Evolutionary conservation across 1,140 invertebrate genomes (phyloP).

Genomic region (Colletes gigas): DNA sequence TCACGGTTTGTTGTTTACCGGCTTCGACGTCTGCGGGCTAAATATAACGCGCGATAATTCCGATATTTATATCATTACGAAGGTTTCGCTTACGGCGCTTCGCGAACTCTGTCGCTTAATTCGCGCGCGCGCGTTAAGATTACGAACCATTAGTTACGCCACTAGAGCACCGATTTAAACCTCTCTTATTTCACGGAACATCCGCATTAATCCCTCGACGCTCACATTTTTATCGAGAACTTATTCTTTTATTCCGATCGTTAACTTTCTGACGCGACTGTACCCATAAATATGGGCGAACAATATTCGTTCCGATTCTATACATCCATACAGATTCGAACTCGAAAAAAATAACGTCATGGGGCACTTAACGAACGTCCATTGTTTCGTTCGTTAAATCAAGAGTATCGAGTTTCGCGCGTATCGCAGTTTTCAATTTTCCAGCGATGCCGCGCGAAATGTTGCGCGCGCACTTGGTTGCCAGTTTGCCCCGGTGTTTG

Average conservation of each 20-base stretch:
- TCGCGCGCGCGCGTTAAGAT: background rate
- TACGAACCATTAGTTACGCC: background rate
- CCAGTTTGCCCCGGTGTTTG: background rate
- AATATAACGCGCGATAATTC: constrained; percentile 62
- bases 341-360: too few species aligned
- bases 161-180: too few species aligned
- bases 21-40: constrained; percentile 51
- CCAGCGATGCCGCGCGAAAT: background rate
- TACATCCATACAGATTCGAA: too few species aligned
- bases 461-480: constrained; percentile 41
- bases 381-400: background rate
- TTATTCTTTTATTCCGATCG: too few species aligned
- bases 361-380: background rate
- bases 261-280: too few species aligned
- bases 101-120: constrained; percentile 5
- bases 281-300: too few species aligned
- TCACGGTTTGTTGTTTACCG: constrained; percentile 60
- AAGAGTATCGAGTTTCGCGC: background rate
- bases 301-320: too few species aligned
- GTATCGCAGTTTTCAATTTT: constrained; percentile 25
- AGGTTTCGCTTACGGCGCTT: constrained; percentile 28
- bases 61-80: constrained; percentile 56
- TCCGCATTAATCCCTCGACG: too few species aligned
- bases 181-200: too few species aligned
- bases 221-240: too few species aligned